Conservation (phyloP, 2,113 vertebrate species). For the Heterocephalus glaber region DNA sequence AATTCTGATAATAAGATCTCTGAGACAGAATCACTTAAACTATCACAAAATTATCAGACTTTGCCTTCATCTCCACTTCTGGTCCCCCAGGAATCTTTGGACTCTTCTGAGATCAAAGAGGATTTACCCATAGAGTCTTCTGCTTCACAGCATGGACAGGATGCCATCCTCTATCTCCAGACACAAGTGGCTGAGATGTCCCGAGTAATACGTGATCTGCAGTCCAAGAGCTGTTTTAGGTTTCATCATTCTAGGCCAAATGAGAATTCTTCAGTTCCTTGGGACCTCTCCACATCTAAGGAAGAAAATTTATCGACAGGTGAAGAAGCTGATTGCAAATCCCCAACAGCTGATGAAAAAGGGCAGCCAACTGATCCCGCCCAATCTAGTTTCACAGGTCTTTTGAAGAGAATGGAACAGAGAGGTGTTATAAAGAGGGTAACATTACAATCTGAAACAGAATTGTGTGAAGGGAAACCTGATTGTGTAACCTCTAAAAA, state of each 20-base stretch:
- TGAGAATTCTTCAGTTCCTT: constrained; percentile 71
- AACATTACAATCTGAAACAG: constrained; percentile 71
- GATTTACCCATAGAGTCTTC: constrained; percentile 66
- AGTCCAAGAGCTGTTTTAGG: constrained; percentile 79
- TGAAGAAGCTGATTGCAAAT: constrained; percentile 74
- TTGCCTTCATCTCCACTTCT: constrained; percentile 65
- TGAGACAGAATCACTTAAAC: constrained; percentile 69
- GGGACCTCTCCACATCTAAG: constrained; percentile 73
- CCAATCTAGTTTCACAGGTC: constrained; percentile 78
- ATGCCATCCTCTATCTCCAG: constrained; percentile 78
- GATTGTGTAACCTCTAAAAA: constrained; percentile 76
- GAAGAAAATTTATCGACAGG: constrained; percentile 70
- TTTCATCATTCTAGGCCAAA: constrained; percentile 76
- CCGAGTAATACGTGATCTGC: constrained; percentile 78
- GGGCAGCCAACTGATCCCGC: constrained; percentile 66
- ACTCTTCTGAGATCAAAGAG: constrained; percentile 71
- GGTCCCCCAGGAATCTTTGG: constrained; percentile 71
- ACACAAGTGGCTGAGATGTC: constrained; percentile 80
- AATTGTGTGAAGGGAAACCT: constrained; percentile 69
- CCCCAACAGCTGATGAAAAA: constrained; percentile 67
- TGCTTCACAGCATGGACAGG: constrained; percentile 71
- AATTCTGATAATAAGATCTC: constrained; percentile 71
- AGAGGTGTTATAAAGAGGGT: constrained; percentile 80
- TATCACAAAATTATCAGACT: constrained; percentile 71
- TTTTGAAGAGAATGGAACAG: constrained; percentile 80